Base-by-base conservation (phyloP, 1,140 invertebrate species). In the Plutomurus gul region DNA sequence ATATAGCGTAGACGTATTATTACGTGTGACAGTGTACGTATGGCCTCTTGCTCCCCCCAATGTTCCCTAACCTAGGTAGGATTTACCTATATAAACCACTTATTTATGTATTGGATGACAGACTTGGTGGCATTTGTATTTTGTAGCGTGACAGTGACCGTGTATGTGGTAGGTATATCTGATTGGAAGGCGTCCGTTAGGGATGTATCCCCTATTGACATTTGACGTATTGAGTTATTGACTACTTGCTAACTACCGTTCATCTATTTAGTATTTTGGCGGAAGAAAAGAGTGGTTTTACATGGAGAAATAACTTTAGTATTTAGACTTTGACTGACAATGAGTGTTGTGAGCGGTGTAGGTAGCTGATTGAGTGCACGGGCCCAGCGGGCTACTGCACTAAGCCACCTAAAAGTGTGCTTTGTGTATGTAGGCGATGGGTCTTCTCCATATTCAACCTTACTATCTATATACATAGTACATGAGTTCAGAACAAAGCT, bases 191-290 rank as follows among this genome's bases (percentile, higher is more conserved):
- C n/a, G 27, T n/a, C n/a, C n/a, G 16, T 33, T 60, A 60, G 16
- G 51, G 4, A 60, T 65, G 13, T 33, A 30, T 25, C 30, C 39
- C n/a, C n/a, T n/a, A 65, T 65, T 65, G 56, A 30, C 56, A 65
- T 65, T 65, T 65, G 56, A 65, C 56, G 56, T 65, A 65, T 65
- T 65, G 56, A 65, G 56, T 65, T 65, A 65, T 65, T 65, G 56
- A 65, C 56, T 65, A 27, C 39, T 27, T 65, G 27, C 56, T 65
- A 65, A 65, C 56, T 33, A 65, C 56, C 56, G 36, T 65, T 65
- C 56, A 65, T n/a, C 56, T 65, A 65, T 65, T 65, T 65, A 65
- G 56, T 65, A 65, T 65, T 65, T 65, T 65, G 25, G 25, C 18
- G 25, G 56, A 65, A 60, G n/a, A 30, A 65, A 30, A 65, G 56